Conservation (phyloP, 2,888 invertebrate species). For the Apantesis nais region DNA sequence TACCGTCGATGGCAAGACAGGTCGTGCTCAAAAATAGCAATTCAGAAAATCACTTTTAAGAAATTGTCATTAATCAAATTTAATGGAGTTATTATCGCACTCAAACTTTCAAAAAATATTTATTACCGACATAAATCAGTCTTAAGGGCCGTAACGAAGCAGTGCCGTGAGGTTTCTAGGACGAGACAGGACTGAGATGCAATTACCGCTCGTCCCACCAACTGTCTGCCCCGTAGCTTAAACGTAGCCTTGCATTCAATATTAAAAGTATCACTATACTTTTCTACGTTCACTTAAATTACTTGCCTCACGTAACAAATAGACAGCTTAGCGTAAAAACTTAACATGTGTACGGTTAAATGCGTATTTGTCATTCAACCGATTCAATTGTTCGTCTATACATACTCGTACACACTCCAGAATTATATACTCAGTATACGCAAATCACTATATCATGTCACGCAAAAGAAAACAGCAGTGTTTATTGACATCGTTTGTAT, state of each 20-base stretch:
- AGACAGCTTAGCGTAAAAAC: constrained; percentile 37
- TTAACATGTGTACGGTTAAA: constrained; percentile 30
- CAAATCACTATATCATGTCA: neutral
- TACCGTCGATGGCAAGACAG: constrained; percentile 65
- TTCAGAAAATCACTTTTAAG: constrained; percentile 80
- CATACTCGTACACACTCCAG: constrained; percentile 1
- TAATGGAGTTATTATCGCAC: constrained; percentile 86
- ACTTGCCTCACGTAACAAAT: constrained; percentile 42
- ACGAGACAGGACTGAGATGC: constrained; percentile 64
- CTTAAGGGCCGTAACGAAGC: constrained; percentile 82
- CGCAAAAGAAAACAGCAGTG: too few relatives aligned
- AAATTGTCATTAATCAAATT: constrained; percentile 85
- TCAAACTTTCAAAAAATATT: constrained; percentile 84
- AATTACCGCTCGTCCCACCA: constrained; percentile 54
- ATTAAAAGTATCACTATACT: constrained; percentile 41
- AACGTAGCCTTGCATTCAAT: constrained; percentile 35
- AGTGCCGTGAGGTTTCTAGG: constrained; percentile 78
- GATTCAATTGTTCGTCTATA: constrained; percentile 43
- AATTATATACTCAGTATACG: neutral
- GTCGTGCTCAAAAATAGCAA: constrained; percentile 53
- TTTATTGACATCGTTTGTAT: neutral
- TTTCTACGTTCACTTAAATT: constrained; percentile 47
- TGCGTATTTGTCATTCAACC: constrained; percentile 31
- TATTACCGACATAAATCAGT: constrained; percentile 82
- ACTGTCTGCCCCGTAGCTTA: constrained; percentile 30